phyloP scores from a whole-genome alignment of 2,797 vertebrate species.

The Rhinichthys osculus region DNA sequence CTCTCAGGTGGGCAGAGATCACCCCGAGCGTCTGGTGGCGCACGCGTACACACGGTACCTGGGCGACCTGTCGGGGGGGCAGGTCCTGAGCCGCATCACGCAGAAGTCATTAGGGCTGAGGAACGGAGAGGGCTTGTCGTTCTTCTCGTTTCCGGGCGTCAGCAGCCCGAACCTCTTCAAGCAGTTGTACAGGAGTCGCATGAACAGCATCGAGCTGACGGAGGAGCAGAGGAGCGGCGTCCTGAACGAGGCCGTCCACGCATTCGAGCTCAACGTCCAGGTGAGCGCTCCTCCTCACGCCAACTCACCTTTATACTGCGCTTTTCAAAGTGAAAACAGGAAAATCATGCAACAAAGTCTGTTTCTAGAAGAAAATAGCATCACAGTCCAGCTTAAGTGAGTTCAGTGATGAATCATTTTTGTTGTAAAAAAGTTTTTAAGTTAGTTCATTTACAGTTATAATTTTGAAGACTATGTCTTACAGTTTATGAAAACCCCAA shows the following conservation, averaged over 20 bases:
- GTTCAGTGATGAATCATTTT: too few relatives aligned
- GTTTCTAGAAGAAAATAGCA: too few relatives aligned
- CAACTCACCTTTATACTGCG: too few relatives aligned
- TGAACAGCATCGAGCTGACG: slow-evolving; percentile 82
- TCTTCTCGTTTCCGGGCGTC: slow-evolving; percentile 88
- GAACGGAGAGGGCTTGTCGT: slow-evolving; percentile 85
- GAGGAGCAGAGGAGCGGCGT: slow-evolving; percentile 59
- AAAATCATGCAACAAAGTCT: too few relatives aligned
- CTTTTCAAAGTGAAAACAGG: too few relatives aligned
- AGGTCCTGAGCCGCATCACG: slow-evolving; percentile 90
- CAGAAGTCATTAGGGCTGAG: slow-evolving; percentile 89
- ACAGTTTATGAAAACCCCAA: too few relatives aligned
- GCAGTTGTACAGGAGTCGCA: slow-evolving; percentile 92
- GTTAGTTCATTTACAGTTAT: too few relatives aligned
- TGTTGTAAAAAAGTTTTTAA: too few relatives aligned
- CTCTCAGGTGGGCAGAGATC: slow-evolving; percentile 76
- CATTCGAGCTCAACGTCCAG: slow-evolving; percentile 61
- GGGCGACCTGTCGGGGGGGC: slow-evolving; percentile 94
- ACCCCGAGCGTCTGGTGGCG: slow-evolving; percentile 87
- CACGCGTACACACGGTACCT: slow-evolving; percentile 94
- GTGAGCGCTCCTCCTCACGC: slow-evolving; percentile 8
- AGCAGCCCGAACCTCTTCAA: slow-evolving; percentile 90
- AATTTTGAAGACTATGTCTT: too few relatives aligned
- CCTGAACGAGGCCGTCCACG: slow-evolving; percentile 68
- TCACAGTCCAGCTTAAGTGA: too few relatives aligned